Evolutionary conservation across 1,140 invertebrate species (phyloP).

Genomic region (Euura saliciscinereae): DNA sequence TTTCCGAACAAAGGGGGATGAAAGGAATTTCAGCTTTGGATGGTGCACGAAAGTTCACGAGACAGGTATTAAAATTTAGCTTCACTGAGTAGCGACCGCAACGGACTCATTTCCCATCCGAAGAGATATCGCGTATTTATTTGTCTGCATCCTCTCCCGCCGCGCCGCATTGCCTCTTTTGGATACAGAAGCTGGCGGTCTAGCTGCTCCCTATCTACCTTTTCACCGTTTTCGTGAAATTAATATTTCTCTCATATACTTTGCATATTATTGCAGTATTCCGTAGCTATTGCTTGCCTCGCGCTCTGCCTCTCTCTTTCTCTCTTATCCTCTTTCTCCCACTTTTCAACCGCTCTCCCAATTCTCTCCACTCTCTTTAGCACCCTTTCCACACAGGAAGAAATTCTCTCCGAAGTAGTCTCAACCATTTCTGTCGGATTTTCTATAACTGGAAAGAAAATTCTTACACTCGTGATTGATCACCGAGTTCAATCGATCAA

Average conservation of each 20-base stretch:
- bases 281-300: constrained; percentile 52
- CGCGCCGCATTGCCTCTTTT: constrained; percentile 35
- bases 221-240: constrained; percentile 59
- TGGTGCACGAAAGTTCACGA: neutral
- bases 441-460: neutral
- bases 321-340: neutral
- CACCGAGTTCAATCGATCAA: neutral
- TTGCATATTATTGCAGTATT: constrained; percentile 62
- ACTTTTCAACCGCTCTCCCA: constrained; percentile 14
- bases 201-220: constrained; percentile 42
- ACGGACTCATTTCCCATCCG: constrained; percentile 50
- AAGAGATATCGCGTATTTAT: constrained; percentile 53
- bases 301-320: constrained; percentile 14
- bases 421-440: neutral
- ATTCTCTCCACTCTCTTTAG: constrained; percentile 4
- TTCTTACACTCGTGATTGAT: neutral
- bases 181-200: constrained; percentile 43
- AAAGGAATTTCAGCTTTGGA: no score
- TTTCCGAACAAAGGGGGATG: no score
- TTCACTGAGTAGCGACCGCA: constrained; percentile 32
- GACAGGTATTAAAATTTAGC: constrained; percentile 46
- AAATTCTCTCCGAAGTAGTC: neutral
- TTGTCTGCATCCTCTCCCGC: constrained; percentile 45
- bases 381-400: neutral
- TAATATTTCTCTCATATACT: constrained; percentile 63